Evolutionary conservation across 1,140 invertebrate genomes (phyloP).

Genomic region (Listronotus oregonensis): DNA sequence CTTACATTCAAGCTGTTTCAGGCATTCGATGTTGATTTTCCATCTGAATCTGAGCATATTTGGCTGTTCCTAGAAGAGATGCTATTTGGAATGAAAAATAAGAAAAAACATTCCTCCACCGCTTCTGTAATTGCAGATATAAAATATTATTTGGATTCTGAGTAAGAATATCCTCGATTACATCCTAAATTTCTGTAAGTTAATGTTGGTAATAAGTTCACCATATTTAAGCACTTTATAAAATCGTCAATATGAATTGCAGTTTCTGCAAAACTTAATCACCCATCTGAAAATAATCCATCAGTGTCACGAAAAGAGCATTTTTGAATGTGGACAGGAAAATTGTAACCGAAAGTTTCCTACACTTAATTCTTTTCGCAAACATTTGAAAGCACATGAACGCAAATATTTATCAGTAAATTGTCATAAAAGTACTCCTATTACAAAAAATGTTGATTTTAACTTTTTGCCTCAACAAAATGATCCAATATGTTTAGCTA

Average conservation of each 20-base stretch:
- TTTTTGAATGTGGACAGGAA: background rate
- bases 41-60: conserved; percentile 1
- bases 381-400: conserved; percentile 7
- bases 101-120: background rate
- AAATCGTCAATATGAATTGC: background rate
- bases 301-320: background rate
- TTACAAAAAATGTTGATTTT: no score
- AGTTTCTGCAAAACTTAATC: background rate
- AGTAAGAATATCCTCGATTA: background rate
- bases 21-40: background rate
- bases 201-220: background rate
- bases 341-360: background rate
- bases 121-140: background rate
- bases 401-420: no score
- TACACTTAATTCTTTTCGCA: conserved; percentile 6
- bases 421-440: no score
- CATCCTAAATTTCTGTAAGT: background rate
- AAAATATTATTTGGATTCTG: background rate
- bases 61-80: background rate
- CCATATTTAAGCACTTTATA: background rate
- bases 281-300: conserved; percentile 3
- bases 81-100: background rate
- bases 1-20: background rate
- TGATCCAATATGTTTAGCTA: no score
- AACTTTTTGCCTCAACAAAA: no score